A percentile compares a stretch with the other conserved stretches of the same genome.
These are phyloP conservation scores for Agapornis roseicollis DNA, from an alignment of 2,113 vertebrate genomes.

Conservation along the genomic window DNA sequence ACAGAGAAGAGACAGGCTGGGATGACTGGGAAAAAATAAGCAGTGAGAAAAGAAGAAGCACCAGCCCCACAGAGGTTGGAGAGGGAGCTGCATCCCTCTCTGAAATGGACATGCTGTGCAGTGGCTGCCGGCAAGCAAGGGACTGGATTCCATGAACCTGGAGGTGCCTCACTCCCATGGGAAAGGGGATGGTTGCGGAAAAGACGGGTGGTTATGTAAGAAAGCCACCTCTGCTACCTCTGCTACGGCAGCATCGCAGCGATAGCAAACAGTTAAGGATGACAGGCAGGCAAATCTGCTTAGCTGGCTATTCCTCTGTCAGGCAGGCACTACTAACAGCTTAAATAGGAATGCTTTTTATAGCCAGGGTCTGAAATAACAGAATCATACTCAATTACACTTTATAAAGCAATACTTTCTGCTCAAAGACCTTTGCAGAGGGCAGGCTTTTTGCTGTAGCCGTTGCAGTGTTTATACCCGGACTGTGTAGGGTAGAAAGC, in stretches of 20 bases:
- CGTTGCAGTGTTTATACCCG: background rate
- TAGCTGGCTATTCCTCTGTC: background rate
- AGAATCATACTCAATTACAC: background rate
- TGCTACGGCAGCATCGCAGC: background rate
- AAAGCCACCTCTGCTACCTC: background rate
- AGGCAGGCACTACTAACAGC: background rate
- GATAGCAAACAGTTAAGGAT: background rate
- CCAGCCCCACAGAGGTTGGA: background rate
- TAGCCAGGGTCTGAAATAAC: background rate
- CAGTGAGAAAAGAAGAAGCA: background rate
- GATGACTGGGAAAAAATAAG: background rate
- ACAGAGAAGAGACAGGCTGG: background rate
- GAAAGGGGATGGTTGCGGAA: background rate
- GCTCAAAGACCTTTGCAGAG: background rate
- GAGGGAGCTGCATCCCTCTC: background rate
- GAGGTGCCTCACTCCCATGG: background rate
- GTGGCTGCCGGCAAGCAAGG: background rate
- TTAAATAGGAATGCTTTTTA: background rate
- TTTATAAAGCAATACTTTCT: background rate
- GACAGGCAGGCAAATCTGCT: conserved; percentile 32
- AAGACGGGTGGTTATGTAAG: background rate
- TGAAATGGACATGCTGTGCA: rapidly evolving
- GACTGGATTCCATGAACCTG: background rate
- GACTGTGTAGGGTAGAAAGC: background rate
- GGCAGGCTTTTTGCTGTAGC: background rate